A percentile compares a stretch with the other conserved stretches of the same genome.
These are phyloP conservation scores for Leptopilina clavipes DNA, from an alignment of 1,140 invertebrate species.

Conservation along the genomic window DNA sequence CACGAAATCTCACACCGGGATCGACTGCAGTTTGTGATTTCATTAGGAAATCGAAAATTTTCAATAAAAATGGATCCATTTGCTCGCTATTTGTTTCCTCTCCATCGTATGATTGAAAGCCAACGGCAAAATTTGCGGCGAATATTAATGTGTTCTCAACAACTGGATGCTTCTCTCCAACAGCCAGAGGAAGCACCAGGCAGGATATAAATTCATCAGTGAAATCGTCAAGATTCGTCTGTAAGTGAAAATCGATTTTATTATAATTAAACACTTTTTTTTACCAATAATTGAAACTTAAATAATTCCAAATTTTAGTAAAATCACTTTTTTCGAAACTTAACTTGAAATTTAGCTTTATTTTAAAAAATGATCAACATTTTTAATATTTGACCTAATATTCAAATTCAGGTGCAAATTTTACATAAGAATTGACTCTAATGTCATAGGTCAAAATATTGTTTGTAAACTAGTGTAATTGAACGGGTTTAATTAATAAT, in stretches of 20 bases:
- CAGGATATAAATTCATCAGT: slow-evolving; percentile 55
- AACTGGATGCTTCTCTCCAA: slow-evolving; percentile 65
- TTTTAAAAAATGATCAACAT: too few relatives aligned
- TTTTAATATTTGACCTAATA: too few relatives aligned
- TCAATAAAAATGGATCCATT: slow-evolving; percentile 59
- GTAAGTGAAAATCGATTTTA: slow-evolving; percentile 49
- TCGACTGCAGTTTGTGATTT: slow-evolving; percentile 77
- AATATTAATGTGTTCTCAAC: slow-evolving; percentile 77
- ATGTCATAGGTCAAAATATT: too few relatives aligned
- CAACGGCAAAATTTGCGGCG: slow-evolving; percentile 75
- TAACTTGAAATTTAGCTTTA: too few relatives aligned
- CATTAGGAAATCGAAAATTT: slow-evolving; percentile 64
- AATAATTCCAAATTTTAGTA: too few relatives aligned
- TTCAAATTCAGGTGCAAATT: too few relatives aligned
- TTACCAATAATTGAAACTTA: too few relatives aligned
- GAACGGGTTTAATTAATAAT: too few relatives aligned
- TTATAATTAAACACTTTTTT: too few relatives aligned
- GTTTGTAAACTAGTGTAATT: too few relatives aligned
- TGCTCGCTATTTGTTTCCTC: slow-evolving; percentile 55
- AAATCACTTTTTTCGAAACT: too few relatives aligned
- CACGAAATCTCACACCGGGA: slow-evolving; percentile 80
- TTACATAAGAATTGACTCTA: too few relatives aligned
- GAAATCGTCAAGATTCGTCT: slow-evolving; percentile 61
- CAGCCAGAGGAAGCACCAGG: slow-evolving; percentile 59
- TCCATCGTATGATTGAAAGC: slow-evolving; percentile 50